These are phyloP conservation scores for Spodoptera exigua DNA, from an alignment of 2,888 invertebrate species.

Conservation along the genomic window DNA sequence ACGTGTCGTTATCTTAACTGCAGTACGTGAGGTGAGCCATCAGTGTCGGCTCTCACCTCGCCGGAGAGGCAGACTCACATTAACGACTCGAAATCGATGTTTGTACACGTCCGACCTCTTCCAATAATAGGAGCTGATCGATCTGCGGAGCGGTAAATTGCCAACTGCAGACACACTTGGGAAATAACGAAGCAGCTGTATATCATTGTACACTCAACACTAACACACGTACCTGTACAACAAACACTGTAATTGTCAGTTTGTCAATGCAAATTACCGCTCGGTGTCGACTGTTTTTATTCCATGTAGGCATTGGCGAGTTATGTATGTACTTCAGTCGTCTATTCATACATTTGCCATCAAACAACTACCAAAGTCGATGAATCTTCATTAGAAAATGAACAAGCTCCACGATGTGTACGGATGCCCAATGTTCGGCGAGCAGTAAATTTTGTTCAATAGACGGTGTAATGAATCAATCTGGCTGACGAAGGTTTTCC, in stretches of 20 bases:
- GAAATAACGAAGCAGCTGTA: constrained; percentile 81
- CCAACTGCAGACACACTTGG: constrained; percentile 80
- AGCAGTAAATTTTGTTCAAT: constrained; percentile 73
- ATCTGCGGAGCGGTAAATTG: constrained; percentile 84
- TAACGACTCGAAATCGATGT: constrained; percentile 88
- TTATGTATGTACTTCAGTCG: constrained; percentile 35
- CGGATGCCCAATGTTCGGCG: constrained; percentile 62
- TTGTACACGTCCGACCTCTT: constrained; percentile 89
- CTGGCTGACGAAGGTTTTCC: constrained; percentile 80
- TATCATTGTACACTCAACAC: constrained; percentile 69
- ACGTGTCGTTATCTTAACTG: constrained; percentile 78
- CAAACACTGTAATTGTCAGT: constrained; percentile 78
- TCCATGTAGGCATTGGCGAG: constrained; percentile 38
- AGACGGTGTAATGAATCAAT: constrained; percentile 86
- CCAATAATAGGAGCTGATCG: constrained; percentile 87
- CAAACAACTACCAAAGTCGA: constrained; percentile 47
- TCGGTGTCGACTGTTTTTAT: constrained; percentile 49
- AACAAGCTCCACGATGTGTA: constrained; percentile 63
- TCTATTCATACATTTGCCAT: constrained; percentile 47
- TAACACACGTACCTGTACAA: constrained; percentile 66
- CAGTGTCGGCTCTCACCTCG: constrained; percentile 80
- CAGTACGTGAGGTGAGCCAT: constrained; percentile 84
- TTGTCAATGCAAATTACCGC: constrained; percentile 70
- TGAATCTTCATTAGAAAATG: constrained; percentile 71
- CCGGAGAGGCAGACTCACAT: constrained; percentile 75